These are phyloP conservation scores for Ophion ellenae DNA, from an alignment of 2,888 invertebrate genomes.

Conservation along the genomic window DNA sequence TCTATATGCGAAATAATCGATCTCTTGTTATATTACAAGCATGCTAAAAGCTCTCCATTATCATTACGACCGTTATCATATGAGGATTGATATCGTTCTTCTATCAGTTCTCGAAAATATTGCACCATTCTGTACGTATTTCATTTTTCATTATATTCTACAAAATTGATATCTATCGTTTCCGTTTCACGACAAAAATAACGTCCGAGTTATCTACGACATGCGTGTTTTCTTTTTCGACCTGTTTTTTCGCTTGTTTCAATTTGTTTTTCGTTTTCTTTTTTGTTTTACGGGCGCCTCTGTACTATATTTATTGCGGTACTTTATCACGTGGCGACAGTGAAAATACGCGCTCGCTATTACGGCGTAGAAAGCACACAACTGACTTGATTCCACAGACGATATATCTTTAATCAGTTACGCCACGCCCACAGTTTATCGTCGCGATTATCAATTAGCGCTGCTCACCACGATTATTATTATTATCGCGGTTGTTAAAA, in stretches of 20 bases:
- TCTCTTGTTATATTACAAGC: no score
- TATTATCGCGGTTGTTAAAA: constrained; percentile 44
- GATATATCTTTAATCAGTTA: constrained; percentile 58
- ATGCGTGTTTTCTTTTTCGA: constrained; percentile 12
- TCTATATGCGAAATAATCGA: no score
- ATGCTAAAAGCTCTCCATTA: no score
- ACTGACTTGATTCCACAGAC: constrained; percentile 28
- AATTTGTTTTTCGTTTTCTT: constrained; percentile 24
- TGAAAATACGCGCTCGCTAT: constrained; percentile 9
- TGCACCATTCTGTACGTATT: no score
- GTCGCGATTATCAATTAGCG: constrained; percentile 69
- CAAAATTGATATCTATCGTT: not conserved
- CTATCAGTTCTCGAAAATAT: not conserved
- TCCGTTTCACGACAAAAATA: constrained; percentile 16
- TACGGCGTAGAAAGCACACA: not conserved
- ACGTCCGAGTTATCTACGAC: constrained; percentile 13
- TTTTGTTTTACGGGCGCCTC: constrained; percentile 2
- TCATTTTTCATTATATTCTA: not conserved
- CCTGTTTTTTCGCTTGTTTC: constrained; percentile 4
- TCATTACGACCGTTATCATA: no score
- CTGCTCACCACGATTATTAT: constrained; percentile 31
- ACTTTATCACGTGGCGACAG: constrained; percentile 36
- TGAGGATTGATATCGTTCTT: no score
- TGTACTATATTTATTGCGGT: constrained; percentile 30
- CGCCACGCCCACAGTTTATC: constrained; percentile 58